Percentiles rank a stretch among this genome's conserved stretches.
Evolutionary conservation across 2,113 vertebrate genomes (phyloP).

Genomic region (Pterocles gutturalis): DNA sequence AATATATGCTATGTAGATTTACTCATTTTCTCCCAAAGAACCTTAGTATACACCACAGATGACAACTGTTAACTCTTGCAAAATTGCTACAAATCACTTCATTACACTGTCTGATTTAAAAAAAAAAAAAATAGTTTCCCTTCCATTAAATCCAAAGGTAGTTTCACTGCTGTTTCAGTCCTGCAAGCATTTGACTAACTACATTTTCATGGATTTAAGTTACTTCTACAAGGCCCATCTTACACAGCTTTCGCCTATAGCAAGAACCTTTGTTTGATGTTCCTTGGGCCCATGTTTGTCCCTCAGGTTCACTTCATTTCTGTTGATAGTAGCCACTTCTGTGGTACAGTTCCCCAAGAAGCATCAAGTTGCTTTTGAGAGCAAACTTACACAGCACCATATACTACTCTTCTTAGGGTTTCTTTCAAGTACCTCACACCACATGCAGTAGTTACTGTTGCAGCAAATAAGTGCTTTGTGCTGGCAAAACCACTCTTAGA

Average conservation of each 20-base stretch:
- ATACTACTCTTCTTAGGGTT: background rate
- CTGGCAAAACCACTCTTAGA: background rate
- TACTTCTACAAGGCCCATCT: background rate
- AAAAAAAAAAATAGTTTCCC: background rate
- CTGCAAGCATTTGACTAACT: background rate
- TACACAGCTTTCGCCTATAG: background rate
- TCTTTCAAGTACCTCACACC: background rate
- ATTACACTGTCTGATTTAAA: background rate
- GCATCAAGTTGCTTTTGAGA: background rate
- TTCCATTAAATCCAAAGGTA: background rate
- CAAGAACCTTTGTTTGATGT: background rate
- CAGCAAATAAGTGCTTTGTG: background rate
- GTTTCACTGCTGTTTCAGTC: background rate
- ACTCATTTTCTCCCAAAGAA: fast-evolving
- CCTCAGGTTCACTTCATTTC: background rate
- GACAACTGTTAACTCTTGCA: background rate
- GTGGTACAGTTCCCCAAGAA: background rate
- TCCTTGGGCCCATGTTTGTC: background rate
- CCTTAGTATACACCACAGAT: background rate
- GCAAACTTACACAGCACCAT: background rate
- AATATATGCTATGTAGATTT: background rate
- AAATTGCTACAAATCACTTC: background rate
- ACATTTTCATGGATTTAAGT: background rate
- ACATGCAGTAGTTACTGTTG: no score
- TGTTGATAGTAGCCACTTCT: background rate